Evolutionary conservation across 2,113 vertebrate genomes (phyloP), one percentile per base, ranked within the genome.

Genomic region (Regulus satrapa): DNA sequence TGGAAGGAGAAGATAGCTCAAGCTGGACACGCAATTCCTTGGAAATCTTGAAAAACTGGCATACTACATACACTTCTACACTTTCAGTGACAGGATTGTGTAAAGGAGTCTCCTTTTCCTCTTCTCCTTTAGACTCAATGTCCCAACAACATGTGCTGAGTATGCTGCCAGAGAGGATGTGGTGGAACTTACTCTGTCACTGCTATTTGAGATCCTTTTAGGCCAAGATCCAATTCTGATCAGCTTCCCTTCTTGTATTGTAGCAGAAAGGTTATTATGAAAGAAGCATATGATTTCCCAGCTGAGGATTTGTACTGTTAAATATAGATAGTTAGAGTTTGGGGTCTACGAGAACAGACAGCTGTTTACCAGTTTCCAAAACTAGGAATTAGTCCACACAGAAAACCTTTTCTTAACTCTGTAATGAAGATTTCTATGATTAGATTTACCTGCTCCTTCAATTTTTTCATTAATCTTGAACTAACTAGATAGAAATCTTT

Each of bases 61-160:
- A 9, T 18, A 46, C 20, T 66, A 1, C 1, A 0, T 56, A 28
- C 0, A 1, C 31, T 52, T 29, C 58, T 18, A n/a, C 5, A 7
- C 12, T 71, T 77, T 28, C 38, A 55, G 21, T 48, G 52, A 5
- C 20, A 8, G 31, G 3, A 5, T 2, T 74, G 26, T 31, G 21
- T 46, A 31, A 85, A 51, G 43, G 51, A 31, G 31, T 45, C 13
- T 77, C 0, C 0, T 32, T 77, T 86, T 77, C n/a, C 13, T 67
- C 18, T 34, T 86, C 34, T 69, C 6, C 45, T 61, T 69, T 52
- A 68, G 25, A 28, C 10, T 34, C 18, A 49, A 18, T 84, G 28
- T 19, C 55, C 61, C 52, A 68, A 4, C 17, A 23, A 2, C 6
- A 16, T 10, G 3, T 18, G 18, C 63, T 51, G 4, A 32, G 29